Evolutionary conservation across 1,140 invertebrate genomes (phyloP), one percentile per base, ranked within the genome.

Genomic region (Drosophila guanche): DNA sequence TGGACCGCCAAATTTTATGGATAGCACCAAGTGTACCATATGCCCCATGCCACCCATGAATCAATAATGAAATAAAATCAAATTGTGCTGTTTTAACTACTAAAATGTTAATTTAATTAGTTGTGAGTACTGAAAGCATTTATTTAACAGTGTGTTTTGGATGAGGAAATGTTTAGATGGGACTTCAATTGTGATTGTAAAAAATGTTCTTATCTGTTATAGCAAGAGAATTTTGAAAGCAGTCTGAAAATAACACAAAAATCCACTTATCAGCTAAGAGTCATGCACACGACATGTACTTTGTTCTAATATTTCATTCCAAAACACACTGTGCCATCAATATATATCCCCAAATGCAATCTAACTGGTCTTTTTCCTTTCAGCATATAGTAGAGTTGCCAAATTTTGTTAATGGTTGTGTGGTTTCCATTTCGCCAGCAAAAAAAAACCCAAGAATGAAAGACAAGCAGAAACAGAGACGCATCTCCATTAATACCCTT

Each of bases 41-140:
- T 89, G 86, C 50, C 86, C 86, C 63, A 90, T 90, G 86, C 78
- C 86, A 76, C 81, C 86, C 60, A 86, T 90, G 86, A 90, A 90
- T 79, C 80, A 89, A 85, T 89, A 89, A 65, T 40, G 22, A 63
- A 25, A 37, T 37, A 10, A 55, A 81, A 85, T 84, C 76, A 84
- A 88, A 76, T 68, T 79, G 73, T 84, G 84, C 75, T 84, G 72
- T 83, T 79, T 76, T 72, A 78, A 76, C 83, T 61, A 56, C 57
- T 79, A 66, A 37, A 65, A 80, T 78, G 57, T 74, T 77, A 86
- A 85, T 76, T 80, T 70, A 85, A 86, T 86, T 86, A 81, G 61
- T 80, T 88, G 81, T 85, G 58, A 85, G 81, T 85, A 77, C 29
- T 37, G 0, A 4, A 12, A 4, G 1, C 12, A 4, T 12, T 8